Percentiles rank a stretch among this genome's conserved stretches.
Conservation (phyloP, 2,113 vertebrate species). For the Ardeotis arabs region DNA sequence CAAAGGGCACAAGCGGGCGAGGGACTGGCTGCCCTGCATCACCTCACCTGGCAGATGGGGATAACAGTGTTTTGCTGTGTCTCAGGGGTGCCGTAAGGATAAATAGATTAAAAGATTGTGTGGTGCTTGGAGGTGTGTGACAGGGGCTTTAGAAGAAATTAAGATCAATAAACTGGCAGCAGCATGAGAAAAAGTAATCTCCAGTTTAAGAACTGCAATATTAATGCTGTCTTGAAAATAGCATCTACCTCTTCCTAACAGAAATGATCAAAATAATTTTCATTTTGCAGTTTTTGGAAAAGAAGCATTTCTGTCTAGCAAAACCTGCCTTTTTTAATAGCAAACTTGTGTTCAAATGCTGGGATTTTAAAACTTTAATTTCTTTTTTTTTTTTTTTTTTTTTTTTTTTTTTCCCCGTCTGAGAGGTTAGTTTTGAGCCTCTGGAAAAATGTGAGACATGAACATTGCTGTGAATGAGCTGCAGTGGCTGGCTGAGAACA, state of each 20-base stretch:
- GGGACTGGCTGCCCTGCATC: background rate
- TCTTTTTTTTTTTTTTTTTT: background rate
- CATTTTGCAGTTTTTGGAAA: background rate
- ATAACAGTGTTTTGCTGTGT: background rate
- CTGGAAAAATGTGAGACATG: background rate
- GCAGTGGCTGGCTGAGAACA: background rate
- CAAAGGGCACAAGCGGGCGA: fast-evolving
- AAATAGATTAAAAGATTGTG: conserved; percentile 30
- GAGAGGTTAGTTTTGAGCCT: background rate
- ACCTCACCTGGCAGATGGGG: background rate
- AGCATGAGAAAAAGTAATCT: background rate
- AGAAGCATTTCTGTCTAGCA: background rate
- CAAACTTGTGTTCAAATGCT: background rate
- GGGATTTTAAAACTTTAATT: background rate
- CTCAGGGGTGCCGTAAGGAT: background rate
- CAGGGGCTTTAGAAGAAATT: background rate
- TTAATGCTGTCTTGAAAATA: background rate
- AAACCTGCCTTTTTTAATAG: background rate
- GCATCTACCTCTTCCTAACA: background rate
- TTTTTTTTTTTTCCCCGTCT: background rate
- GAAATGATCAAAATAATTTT: background rate
- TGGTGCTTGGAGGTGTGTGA: fast-evolving
- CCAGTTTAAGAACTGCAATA: background rate
- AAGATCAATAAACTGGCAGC: background rate
- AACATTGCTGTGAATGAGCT: background rate